Percentiles rank a stretch among this genome's conserved stretches.
Evolutionary conservation across 2,888 invertebrate species (phyloP).

Genomic region (Eilema sororculum): DNA sequence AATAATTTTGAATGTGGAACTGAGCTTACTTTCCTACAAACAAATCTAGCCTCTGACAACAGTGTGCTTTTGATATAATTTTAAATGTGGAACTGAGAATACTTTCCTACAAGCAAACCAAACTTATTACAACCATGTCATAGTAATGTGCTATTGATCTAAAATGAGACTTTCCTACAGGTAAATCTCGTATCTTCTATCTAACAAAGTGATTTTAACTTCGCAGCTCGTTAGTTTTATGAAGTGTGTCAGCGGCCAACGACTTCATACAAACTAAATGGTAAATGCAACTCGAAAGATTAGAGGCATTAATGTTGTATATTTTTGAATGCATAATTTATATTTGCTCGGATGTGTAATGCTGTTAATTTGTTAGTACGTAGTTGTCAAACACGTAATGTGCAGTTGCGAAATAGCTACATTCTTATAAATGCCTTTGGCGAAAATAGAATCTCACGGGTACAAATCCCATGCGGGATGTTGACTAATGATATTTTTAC

Average conservation of each 20-base stretch:
- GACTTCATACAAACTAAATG: not conserved
- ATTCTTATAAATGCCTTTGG: not conserved
- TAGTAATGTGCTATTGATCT: not conserved
- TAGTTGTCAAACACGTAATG: slow-evolving; percentile 2
- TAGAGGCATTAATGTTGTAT: not conserved
- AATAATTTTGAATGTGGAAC: too few species aligned
- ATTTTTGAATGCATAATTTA: slow-evolving; percentile 5
- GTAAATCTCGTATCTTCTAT: slow-evolving; percentile 9
- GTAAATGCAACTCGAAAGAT: not conserved
- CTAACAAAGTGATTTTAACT: slow-evolving; percentile 17
- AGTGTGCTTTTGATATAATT: too few species aligned
- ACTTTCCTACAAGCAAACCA: not conserved
- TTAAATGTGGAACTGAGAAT: too few species aligned
- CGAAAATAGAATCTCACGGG: not conserved
- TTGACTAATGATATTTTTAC: too few species aligned
- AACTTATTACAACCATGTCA: too few species aligned
- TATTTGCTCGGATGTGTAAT: not conserved
- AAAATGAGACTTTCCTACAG: not conserved
- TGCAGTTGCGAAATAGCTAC: not conserved
- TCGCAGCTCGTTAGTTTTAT: slow-evolving; percentile 19
- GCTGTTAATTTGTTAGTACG: not conserved
- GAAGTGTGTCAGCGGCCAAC: slow-evolving; percentile 11
- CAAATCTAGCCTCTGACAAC: too few species aligned
- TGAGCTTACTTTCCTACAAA: too few species aligned
- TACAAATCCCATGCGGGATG: not conserved